Percentiles rank a stretch among this genome's conserved stretches.
These are phyloP conservation scores for Pampusana beccarii DNA, from an alignment of 2,113 vertebrate genomes.

Conservation along the genomic window DNA sequence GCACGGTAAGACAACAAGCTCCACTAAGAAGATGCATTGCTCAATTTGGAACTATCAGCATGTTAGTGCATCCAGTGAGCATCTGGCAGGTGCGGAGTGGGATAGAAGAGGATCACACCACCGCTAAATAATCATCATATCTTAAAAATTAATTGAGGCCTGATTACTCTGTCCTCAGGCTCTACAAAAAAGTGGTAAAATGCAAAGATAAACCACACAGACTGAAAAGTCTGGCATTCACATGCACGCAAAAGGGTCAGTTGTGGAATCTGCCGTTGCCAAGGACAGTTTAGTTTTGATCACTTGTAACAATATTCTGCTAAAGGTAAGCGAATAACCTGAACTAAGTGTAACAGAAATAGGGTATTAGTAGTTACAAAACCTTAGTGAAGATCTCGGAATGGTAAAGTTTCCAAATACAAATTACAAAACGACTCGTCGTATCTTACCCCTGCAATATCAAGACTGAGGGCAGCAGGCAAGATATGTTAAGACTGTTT, in stretches of 20 bases:
- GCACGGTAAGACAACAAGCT: background rate
- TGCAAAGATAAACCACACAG: background rate
- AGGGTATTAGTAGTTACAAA: background rate
- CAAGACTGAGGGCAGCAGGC: background rate
- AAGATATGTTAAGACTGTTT: background rate
- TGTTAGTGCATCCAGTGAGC: background rate
- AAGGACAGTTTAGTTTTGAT: background rate
- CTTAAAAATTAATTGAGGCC: background rate
- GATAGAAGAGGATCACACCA: background rate
- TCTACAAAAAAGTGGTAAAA: background rate
- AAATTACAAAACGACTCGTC: background rate
- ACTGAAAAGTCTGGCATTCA: background rate
- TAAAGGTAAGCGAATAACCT: background rate
- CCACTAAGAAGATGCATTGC: background rate
- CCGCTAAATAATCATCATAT: background rate
- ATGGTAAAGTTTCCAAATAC: background rate
- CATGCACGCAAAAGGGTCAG: background rate
- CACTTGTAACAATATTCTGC: rapidly evolving
- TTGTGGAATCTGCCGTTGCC: background rate
- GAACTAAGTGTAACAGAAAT: background rate
- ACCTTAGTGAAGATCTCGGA: background rate
- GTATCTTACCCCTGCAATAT: background rate
- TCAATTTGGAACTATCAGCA: background rate
- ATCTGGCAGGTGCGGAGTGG: background rate
- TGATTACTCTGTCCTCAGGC: background rate